A percentile compares a stretch with the other conserved stretches of the same genome.
Evolutionary conservation across 2,797 vertebrate genomes (phyloP).

Genomic region (Argentina silus): DNA sequence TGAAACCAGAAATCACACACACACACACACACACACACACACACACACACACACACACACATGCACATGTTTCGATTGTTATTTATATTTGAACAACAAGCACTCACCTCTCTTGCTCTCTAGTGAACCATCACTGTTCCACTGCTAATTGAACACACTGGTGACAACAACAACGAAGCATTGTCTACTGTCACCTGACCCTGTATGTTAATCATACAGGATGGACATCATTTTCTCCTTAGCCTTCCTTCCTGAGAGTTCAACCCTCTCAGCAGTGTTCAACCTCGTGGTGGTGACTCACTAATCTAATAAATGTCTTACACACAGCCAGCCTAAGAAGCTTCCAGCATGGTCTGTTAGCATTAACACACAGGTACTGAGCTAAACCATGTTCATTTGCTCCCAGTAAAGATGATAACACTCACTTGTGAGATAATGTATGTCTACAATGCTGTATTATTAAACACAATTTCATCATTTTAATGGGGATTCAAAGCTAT

Average conservation of each 20-base stretch:
- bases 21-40: too few species aligned
- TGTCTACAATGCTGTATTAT: too few species aligned
- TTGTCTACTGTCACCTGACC: neutral
- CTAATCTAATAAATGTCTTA: constrained; percentile 67
- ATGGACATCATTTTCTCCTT: constrained; percentile 31
- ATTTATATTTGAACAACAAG: too few species aligned
- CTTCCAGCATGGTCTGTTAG: constrained; percentile 43
- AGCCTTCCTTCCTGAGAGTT: constrained; percentile 30
- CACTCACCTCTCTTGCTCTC: too few species aligned
- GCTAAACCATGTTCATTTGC: constrained; percentile 34
- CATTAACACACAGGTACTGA: constrained; percentile 30
- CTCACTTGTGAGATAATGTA: too few species aligned
- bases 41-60: too few species aligned
- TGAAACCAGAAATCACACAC: too few species aligned
- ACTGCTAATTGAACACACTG: too few species aligned
- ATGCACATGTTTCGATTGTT: too few species aligned
- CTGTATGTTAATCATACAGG: constrained; percentile 32
- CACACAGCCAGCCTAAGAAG: constrained; percentile 56
- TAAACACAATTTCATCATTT: too few species aligned
- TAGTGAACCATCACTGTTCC: too few species aligned
- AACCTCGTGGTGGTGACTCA: constrained; percentile 29
- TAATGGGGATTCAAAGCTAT: too few species aligned
- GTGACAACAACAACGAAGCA: neutral
- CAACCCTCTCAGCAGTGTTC: constrained; percentile 7
- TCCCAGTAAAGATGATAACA: constrained; percentile 2